Conservation (phyloP, 2,797 vertebrate genomes). For the Myotis planiceps region DNA sequence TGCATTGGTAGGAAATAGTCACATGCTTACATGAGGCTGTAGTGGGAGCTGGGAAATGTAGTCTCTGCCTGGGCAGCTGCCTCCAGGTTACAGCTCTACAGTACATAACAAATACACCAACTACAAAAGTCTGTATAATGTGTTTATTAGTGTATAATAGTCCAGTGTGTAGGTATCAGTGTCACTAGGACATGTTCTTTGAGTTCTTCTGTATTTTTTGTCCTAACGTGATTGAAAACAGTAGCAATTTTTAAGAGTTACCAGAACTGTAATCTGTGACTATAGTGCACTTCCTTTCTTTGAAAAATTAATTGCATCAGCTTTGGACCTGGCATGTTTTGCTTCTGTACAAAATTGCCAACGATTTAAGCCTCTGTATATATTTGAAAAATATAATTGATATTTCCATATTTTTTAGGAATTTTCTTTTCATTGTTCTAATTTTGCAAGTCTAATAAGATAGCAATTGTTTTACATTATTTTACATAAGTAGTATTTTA, state of each 20-base stretch:
- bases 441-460: neutral
- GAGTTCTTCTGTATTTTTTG: neutral
- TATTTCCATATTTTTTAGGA: neutral
- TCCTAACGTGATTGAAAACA: neutral
- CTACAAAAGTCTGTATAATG: neutral
- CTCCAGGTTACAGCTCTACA: neutral
- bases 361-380: neutral
- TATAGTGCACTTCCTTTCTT: neutral
- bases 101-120: neutral
- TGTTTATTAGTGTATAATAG: neutral
- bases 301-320: slow-evolving; percentile 22
- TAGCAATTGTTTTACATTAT: neutral
- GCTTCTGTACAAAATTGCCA: neutral
- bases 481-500: neutral
- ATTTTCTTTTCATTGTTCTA: slow-evolving; percentile 1
- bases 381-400: neutral
- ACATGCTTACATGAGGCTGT: neutral
- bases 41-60: neutral
- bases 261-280: neutral
- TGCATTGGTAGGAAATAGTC: neutral
- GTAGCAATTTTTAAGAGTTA: neutral
- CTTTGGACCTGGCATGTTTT: slow-evolving; percentile 1
- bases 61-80: neutral
- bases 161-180: neutral
- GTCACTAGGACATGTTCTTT: neutral